A percentile compares a stretch with the other conserved stretches of the same genome.
phyloP scores from a whole-genome alignment of 1,140 invertebrate genomes.

The Neodiprion pinetum region DNA sequence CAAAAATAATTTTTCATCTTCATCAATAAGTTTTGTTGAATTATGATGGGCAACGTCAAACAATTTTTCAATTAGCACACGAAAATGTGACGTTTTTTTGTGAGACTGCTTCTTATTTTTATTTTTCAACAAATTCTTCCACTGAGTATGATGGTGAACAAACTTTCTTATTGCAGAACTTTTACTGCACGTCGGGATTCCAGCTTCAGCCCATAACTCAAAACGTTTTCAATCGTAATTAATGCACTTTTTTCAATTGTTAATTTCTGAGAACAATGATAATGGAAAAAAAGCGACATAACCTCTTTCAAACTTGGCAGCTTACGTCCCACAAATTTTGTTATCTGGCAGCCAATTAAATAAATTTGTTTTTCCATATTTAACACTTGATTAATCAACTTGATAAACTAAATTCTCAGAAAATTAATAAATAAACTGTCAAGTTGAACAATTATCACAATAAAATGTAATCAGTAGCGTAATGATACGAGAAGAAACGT shows the following conservation, averaged over 20 bases:
- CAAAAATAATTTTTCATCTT: background rate
- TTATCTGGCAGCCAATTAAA: conserved; percentile 10
- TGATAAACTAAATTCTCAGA: background rate
- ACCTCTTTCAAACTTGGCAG: conserved; percentile 11
- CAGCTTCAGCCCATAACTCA: background rate
- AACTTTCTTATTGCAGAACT: background rate
- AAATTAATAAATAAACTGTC: background rate
- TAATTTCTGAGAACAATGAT: conserved; percentile 6
- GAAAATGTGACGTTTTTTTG: conserved; percentile 1
- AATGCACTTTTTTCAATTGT: conserved; percentile 3
- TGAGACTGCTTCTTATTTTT: conserved; percentile 1
- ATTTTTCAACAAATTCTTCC: conserved; percentile 10
- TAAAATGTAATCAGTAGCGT: too few relatives aligned
- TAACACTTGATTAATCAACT: too few relatives aligned
- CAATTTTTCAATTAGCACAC: conserved; percentile 11
- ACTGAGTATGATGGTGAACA: conserved; percentile 1
- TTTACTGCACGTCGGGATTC: conserved; percentile 6
- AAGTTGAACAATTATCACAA: too few relatives aligned
- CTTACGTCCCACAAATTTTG: conserved; percentile 1
- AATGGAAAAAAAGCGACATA: conserved; percentile 13
- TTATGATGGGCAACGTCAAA: conserved; percentile 11
- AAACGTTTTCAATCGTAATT: background rate
- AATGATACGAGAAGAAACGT: too few relatives aligned
- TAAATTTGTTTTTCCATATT: conserved; percentile 16
- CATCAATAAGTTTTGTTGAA: conserved; percentile 7